A percentile compares a stretch with the other conserved stretches of the same genome.
Evolutionary conservation across 2,113 vertebrate genomes (phyloP).

Genomic region (Brachionichthys hirsutus): DNA sequence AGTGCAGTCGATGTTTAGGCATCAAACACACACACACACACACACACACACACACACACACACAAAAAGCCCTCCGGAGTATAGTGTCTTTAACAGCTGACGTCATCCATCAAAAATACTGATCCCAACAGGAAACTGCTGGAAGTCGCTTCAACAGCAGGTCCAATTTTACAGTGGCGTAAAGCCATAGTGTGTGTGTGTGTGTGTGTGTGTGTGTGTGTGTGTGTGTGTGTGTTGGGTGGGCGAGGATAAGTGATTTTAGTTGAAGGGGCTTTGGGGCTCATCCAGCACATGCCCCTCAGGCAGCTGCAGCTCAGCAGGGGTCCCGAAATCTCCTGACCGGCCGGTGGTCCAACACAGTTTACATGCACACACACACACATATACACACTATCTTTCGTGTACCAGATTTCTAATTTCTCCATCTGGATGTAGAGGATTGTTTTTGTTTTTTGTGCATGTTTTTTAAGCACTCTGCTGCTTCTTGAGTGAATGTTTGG

Average conservation of each 20-base stretch:
- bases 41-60: constrained; percentile 2
- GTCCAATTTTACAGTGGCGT: constrained; percentile 35
- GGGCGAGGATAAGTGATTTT: constrained; percentile 45
- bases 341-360: constrained; percentile 15
- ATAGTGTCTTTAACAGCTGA: constrained; percentile 36
- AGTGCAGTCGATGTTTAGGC: too few relatives aligned
- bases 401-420: too few relatives aligned
- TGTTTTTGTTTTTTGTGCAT: too few relatives aligned
- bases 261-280: constrained; percentile 57
- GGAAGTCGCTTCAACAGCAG: constrained; percentile 18
- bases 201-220: constrained; percentile 6
- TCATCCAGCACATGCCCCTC: constrained; percentile 68
- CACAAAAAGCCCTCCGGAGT: neutral
- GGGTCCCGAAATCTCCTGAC: constrained; percentile 56
- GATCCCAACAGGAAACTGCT: constrained; percentile 40
- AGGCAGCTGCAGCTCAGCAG: constrained; percentile 71
- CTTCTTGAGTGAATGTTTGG: neutral
- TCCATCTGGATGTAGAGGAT: too few relatives aligned
- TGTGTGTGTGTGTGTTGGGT: constrained; percentile 1
- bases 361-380: constrained; percentile 15
- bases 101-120: constrained; percentile 42
- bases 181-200: constrained; percentile 8
- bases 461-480: constrained; percentile 19
- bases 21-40: too few relatives aligned
- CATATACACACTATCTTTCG: neutral